These are phyloP conservation scores for Actinernus sp. DNA, from an alignment of 92 coral and sea anemone species.

Conservation along the genomic window DNA sequence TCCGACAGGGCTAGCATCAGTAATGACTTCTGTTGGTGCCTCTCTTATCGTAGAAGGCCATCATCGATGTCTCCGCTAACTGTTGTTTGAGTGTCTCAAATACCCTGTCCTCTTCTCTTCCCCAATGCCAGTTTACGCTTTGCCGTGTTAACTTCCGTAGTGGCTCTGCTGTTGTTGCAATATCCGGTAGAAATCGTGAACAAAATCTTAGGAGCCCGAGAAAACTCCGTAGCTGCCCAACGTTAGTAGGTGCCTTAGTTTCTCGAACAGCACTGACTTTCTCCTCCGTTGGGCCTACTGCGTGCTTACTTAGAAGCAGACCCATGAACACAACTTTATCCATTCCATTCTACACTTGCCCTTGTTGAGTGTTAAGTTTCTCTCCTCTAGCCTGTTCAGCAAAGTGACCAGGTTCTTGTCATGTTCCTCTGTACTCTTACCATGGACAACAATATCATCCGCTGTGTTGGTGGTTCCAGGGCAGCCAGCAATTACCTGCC, in stretches of 20 bases:
- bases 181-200: constrained; percentile 58
- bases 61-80: constrained; percentile 51
- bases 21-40: constrained; percentile 53
- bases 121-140: constrained; percentile 22
- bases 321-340: constrained; percentile 65
- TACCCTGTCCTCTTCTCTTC: constrained; percentile 32
- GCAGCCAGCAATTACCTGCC: constrained; percentile 67
- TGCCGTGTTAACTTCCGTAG: constrained; percentile 56
- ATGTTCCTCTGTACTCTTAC: constrained; percentile 39
- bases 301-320: constrained; percentile 41
- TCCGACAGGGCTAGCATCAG: constrained; percentile 72
- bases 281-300: constrained; percentile 33
- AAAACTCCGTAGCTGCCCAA: constrained; percentile 43
- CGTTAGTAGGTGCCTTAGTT: constrained; percentile 42
- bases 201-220: constrained; percentile 67
- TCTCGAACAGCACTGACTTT: constrained; percentile 49
- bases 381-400: constrained; percentile 50
- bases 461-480: constrained; percentile 63
- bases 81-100: constrained; percentile 22
- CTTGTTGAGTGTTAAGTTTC: constrained; percentile 63
- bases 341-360: constrained; percentile 62
- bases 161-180: constrained; percentile 65
- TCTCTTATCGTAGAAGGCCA: constrained; percentile 57
- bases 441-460: constrained; percentile 54
- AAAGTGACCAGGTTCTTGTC: constrained; percentile 46